Evolutionary conservation across 2,888 invertebrate species (phyloP), one percentile per base, ranked within the genome.

Genomic region (Pelosia muscerda): DNA sequence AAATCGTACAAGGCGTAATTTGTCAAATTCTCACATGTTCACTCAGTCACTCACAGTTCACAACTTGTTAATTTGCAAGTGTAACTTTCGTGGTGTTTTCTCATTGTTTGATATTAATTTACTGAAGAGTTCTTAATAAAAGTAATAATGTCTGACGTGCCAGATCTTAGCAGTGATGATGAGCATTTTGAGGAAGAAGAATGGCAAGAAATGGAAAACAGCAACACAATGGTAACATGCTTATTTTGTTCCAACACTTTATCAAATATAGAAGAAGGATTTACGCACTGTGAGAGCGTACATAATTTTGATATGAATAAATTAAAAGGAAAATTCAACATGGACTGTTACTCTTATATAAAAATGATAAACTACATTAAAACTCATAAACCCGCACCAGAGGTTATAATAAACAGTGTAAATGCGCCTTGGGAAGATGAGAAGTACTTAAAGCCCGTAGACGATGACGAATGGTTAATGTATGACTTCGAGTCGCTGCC

Each of bases 301-400:
- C 98, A 98, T 83, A 95, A 95, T 65, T 96, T 98, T 77, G 96
- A 96, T 85, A 91, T 98, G 67, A 89, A 95, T 9, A 89, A 91
- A 61, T 91, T 98, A 53, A 97, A 97, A 88, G 88, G 88, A 4
- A 97, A 96, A 85, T 96, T 97, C 82, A 95, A 95, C 78, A 97
- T 98, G 96, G 98, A 98, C 86, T 97, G 97, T 83, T 98, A 98
- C 90, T 97, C 97, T 0, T 97, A 97, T 79, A 97, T 97, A 31
- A 97, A 97, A 88, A 81, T 98, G 83, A 96, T 98, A 1, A 98
- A 98, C 91, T 98, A 96, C 83, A 96, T 98, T 72, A 96, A 97
- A 79, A 95, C 91, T 19, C 95, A 96, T 64, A 96, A 96, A 73
- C 92, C 96, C 1, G 91, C 90, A 63, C 90, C 97, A 0, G 95